A percentile compares a stretch with the other conserved stretches of the same genome.
phyloP scores from a whole-genome alignment of 2,113 vertebrate species.

The Toxotes jaculatrix region DNA sequence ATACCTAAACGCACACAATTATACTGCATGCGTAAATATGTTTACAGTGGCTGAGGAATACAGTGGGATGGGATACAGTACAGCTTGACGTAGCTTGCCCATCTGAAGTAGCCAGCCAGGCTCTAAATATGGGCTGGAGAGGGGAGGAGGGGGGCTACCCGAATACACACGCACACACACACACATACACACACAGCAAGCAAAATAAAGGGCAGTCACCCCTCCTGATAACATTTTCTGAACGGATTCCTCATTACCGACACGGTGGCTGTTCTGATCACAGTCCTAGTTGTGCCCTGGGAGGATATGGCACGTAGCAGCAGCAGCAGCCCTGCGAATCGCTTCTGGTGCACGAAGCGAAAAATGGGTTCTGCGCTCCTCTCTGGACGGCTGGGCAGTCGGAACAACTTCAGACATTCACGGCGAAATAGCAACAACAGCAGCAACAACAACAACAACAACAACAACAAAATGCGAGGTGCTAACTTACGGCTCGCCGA shows the following conservation, averaged over 20 bases:
- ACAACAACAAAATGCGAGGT: constrained; percentile 9
- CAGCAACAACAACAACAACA: neutral
- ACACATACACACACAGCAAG: constrained; percentile 40
- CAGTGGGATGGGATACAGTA: constrained; percentile 63
- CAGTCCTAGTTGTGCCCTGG: constrained; percentile 28
- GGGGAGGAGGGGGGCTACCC: constrained; percentile 30
- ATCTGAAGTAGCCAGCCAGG: constrained; percentile 78
- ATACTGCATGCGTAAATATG: neutral
- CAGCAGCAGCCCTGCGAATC: constrained; percentile 61
- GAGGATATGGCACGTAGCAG: constrained; percentile 56
- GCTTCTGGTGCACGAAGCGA: constrained; percentile 74
- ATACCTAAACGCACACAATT: neutral
- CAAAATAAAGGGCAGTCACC: constrained; percentile 71
- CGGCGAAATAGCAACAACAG: constrained; percentile 31
- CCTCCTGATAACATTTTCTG: constrained; percentile 47
- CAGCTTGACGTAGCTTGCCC: constrained; percentile 74
- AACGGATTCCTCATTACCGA: constrained; percentile 54
- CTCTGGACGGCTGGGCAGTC: constrained; percentile 50
- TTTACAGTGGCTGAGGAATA: constrained; percentile 8
- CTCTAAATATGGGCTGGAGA: constrained; percentile 75
- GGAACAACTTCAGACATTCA: constrained; percentile 76
- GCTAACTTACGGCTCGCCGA: constrained; percentile 74
- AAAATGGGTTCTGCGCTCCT: constrained; percentile 69
- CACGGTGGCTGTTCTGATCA: constrained; percentile 48
- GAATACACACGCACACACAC: constrained; percentile 45